Percentiles rank a stretch among this genome's conserved stretches.
phyloP scores from a whole-genome alignment of 1,140 invertebrate genomes.

The Reticulitermes speratus region DNA sequence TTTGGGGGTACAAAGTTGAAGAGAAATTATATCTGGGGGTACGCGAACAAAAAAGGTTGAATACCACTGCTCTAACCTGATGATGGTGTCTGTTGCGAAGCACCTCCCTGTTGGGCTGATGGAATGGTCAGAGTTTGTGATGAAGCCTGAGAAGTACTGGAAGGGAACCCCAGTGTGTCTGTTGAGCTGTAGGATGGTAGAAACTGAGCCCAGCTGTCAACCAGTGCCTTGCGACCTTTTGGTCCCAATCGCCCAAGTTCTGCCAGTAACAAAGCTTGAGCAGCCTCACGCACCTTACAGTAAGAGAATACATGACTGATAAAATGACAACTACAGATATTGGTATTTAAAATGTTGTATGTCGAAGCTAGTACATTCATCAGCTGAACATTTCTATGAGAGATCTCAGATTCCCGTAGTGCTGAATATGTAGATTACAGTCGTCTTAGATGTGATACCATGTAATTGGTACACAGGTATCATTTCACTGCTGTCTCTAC shows the following conservation, averaged over 20 bases:
- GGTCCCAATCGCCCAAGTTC: constrained; percentile 89
- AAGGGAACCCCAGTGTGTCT: constrained; percentile 51
- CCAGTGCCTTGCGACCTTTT: constrained; percentile 86
- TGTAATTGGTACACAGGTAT: too few relatives aligned
- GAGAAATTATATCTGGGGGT: too few relatives aligned
- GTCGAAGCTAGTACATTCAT: not conserved
- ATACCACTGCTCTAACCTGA: too few relatives aligned
- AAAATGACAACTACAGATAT: not conserved
- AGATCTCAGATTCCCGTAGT: too few relatives aligned
- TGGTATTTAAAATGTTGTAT: constrained; percentile 22
- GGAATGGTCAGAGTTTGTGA: not conserved
- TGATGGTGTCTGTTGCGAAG: not conserved
- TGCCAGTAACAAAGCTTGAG: constrained; percentile 91
- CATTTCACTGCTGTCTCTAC: too few relatives aligned
- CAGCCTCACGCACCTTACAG: constrained; percentile 84
- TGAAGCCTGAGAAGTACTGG: not conserved
- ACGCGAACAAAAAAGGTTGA: too few relatives aligned
- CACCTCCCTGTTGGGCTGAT: not conserved
- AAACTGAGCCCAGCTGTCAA: constrained; percentile 94
- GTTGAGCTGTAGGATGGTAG: constrained; percentile 82
- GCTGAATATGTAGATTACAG: too few relatives aligned
- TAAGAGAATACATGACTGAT: constrained; percentile 12
- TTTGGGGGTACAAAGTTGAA: too few relatives aligned
- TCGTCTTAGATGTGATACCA: too few relatives aligned
- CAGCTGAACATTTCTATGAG: too few relatives aligned